Conservation (phyloP, 2,113 vertebrate species). For the Pholis gunnellus region DNA sequence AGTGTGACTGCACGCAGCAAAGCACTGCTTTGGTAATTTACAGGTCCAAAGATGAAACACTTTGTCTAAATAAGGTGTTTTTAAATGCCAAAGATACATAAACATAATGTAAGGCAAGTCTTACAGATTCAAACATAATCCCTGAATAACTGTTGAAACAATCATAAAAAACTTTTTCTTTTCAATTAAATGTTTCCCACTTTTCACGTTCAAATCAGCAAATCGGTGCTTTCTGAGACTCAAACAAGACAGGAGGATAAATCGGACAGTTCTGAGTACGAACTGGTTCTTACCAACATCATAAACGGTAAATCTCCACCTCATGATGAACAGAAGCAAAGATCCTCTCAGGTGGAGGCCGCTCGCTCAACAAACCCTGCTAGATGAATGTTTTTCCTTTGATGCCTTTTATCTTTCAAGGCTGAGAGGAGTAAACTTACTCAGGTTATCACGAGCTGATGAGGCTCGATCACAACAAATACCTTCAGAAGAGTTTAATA, state of each 20-base stretch:
- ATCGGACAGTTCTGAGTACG: neutral
- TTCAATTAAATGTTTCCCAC: neutral
- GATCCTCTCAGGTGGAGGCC: neutral
- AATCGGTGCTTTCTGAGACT: neutral
- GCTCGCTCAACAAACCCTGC: no score
- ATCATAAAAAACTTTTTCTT: neutral
- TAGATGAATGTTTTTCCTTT: neutral
- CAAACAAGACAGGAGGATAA: neutral
- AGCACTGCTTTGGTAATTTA: neutral
- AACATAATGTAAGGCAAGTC: neutral
- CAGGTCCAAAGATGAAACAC: neutral
- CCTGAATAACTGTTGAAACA: neutral
- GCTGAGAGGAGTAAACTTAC: neutral
- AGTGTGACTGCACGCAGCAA: neutral
- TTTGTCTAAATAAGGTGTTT: neutral
- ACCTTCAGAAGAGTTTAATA: neutral
- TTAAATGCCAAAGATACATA: neutral
- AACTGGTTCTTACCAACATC: neutral
- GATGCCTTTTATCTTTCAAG: neutral
- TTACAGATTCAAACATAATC: neutral
- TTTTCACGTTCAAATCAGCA: neutral
- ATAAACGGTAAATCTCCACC: neutral
- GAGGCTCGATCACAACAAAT: neutral
- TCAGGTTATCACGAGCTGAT: neutral
- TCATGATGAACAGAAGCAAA: neutral